Evolutionary conservation across 2,797 vertebrate species (phyloP), one percentile per base, ranked within the genome.

Genomic region (Oryzias sinensis): DNA sequence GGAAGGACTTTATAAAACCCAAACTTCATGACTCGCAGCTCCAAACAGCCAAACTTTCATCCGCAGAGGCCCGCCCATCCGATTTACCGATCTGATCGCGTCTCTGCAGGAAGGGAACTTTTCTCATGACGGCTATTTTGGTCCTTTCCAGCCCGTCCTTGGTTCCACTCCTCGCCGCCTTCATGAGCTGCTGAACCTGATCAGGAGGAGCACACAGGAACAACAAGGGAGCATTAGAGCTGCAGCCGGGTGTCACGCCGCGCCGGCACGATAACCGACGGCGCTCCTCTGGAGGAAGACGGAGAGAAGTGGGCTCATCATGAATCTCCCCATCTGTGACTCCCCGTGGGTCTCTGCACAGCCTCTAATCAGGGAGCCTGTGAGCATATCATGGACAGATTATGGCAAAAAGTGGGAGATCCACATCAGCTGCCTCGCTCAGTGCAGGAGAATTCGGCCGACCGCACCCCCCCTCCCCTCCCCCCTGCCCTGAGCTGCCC

Each of bases 181-280:
- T 96, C 96, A 99, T 98, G 76, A 99, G 88, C 86, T 98, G 95
- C 2, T 97, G 96, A 87, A 99, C 94, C 97, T 98, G 87, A 50
- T 45, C 47, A 64, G 68, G 55, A 58, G 62, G 41, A 76, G 72
- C 55, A 80, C 47, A 68, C 65, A 76, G 44, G 72, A 16, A 83
- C 54, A 77, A 66, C 42, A 55, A 41, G 50, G 43, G 45, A 37
- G 58, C 33, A 53, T 90, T 62, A 83, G 65, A 65, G 67, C 62
- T 3, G 33, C 41, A 56, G 68, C 50, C 59, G 60, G 56, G 56
- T 13, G 70, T 22, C 74, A 65, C 46, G 62, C 77, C 65, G 69
- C 5, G 73, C 65, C 66, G 70, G 55, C 63, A 68, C 41, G 70
- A 72, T 57, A 78, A 76, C 73, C 73, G 57, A 53, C 25, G 22